Evolutionary conservation across 2,797 vertebrate species (phyloP).

Genomic region (Sarcophilus harrisii): DNA sequence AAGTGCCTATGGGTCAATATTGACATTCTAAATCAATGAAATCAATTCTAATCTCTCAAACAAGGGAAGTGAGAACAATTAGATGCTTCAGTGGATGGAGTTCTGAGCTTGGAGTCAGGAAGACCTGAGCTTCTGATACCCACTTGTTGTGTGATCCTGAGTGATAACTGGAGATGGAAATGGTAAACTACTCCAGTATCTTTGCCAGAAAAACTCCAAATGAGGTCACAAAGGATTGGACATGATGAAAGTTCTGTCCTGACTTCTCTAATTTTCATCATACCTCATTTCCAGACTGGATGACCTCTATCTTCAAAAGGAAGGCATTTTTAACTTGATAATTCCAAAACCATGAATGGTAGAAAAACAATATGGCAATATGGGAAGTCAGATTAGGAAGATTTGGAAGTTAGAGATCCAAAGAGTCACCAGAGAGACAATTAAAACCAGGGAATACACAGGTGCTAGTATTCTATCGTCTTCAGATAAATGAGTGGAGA

Average conservation of each 20-base stretch:
- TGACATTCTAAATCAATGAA: not conserved
- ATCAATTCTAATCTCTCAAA: not conserved
- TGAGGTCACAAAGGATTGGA: not conserved
- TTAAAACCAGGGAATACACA: not conserved
- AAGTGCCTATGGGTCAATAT: not conserved
- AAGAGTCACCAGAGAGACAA: not conserved
- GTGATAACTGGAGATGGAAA: not conserved
- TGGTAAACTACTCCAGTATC: not conserved
- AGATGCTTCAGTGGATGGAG: not conserved
- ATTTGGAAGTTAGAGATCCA: not conserved
- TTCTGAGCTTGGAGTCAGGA: not conserved
- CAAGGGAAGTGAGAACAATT: not conserved
- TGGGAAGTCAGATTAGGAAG: not conserved
- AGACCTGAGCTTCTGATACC: not conserved
- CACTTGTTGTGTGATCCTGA: not conserved
- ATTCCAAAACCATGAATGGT: not conserved
- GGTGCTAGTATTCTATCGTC: not conserved
- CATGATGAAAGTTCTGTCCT: not conserved
- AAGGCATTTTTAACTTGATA: not conserved
- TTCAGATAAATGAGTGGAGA: not conserved
- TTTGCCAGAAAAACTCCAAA: not conserved
- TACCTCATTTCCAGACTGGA: not conserved
- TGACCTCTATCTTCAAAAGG: not conserved
- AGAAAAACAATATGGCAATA: not conserved
- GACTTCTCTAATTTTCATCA: not conserved